phyloP scores from a whole-genome alignment of 2,113 vertebrate species.

The Marcusenius ussheri region DNA sequence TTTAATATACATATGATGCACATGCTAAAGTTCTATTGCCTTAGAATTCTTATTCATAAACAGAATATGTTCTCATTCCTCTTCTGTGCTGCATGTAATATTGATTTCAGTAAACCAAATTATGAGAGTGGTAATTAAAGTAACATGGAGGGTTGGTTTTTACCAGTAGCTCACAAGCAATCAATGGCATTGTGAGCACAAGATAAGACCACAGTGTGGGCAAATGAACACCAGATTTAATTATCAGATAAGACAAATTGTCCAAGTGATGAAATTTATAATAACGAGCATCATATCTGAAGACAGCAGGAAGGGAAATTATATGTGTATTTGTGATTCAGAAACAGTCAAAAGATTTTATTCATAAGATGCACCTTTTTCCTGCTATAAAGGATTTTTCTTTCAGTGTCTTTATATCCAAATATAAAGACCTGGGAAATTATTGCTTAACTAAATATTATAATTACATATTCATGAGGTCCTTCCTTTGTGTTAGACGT shows the following conservation, averaged over 20 bases:
- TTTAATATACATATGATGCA: not conserved
- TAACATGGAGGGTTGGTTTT: not conserved
- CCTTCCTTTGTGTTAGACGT: not conserved
- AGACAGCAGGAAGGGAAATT: not conserved
- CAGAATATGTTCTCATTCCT: not conserved
- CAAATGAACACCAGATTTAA: not conserved
- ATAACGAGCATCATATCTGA: not conserved
- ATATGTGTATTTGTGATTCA: not conserved
- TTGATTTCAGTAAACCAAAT: not conserved
- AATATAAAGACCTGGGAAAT: not conserved
- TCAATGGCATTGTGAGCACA: not conserved
- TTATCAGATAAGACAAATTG: not conserved
- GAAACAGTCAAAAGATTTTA: not conserved
- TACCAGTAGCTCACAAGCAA: not conserved
- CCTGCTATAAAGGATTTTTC: not conserved
- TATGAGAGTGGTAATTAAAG: slow-evolving; percentile 1
- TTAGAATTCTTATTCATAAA: not conserved
- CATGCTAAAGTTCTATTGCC: not conserved
- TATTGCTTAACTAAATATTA: not conserved
- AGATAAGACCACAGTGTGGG: not conserved
- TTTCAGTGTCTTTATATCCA: not conserved
- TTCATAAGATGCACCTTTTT: not conserved
- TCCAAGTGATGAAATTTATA: not conserved
- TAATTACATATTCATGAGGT: not conserved
- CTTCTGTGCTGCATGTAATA: not conserved